Percentiles rank a stretch among this genome's conserved stretches.
These are phyloP conservation scores for Callyntrura sp. DNA, from an alignment of 2,888 invertebrate species.

Conservation along the genomic window DNA sequence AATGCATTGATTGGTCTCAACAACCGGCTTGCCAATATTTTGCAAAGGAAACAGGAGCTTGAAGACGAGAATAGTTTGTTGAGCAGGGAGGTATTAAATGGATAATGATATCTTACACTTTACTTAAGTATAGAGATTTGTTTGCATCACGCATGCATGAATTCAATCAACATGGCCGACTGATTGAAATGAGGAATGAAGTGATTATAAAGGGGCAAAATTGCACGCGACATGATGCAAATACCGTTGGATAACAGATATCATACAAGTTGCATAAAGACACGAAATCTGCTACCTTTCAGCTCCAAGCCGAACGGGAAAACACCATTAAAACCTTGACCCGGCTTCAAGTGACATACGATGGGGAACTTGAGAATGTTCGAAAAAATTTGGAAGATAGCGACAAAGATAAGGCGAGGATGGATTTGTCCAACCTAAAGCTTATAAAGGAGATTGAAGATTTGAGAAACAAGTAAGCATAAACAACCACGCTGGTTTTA, in stretches of 20 bases:
- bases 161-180: background rate
- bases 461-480: constrained; percentile 74
- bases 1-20: constrained; percentile 80
- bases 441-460: constrained; percentile 79
- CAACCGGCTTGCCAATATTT: constrained; percentile 80
- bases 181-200: constrained; percentile 21
- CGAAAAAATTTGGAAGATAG: constrained; percentile 78
- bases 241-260: background rate
- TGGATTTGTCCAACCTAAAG: constrained; percentile 75
- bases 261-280: background rate
- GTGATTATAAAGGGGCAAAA: constrained; percentile 17
- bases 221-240: constrained; percentile 24
- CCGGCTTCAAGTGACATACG: constrained; percentile 79
- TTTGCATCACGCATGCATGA: background rate
- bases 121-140: background rate
- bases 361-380: constrained; percentile 79
- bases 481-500: background rate
- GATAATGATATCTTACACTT: constrained; percentile 29
- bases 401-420: constrained; percentile 78
- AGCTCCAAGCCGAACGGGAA: constrained; percentile 81
- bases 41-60: constrained; percentile 80
- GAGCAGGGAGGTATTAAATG: constrained; percentile 75
- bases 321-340: constrained; percentile 80
- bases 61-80: constrained; percentile 79
- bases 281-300: background rate